Base-by-base conservation (phyloP, 2,888 invertebrate species). In the Xanthorhoe spadicearia region DNA sequence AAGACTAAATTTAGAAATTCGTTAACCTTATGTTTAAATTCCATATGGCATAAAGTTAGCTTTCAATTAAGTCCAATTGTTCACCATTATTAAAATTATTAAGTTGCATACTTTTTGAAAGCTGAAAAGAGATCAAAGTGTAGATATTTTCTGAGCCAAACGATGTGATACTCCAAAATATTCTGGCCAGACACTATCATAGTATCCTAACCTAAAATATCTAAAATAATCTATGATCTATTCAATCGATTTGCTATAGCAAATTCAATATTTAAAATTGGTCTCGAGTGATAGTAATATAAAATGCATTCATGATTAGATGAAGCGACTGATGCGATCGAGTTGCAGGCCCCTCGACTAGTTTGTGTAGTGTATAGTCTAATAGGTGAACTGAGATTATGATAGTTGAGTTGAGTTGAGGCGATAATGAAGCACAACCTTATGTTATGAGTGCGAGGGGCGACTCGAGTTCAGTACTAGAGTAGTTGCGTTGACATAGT, bases 21-120 rank as follows among this genome's bases (percentile, higher is more conserved):
- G 93, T 93, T 90, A 92, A 91, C 89, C 92, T 92, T 92, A 92
- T 91, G 92, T 92, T 82, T 89, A 89, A 92, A 92, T 92, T 92
- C 92, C 93, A 86, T 92, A 93, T 93, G 93, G 93, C 93, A 92
- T 93, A 92, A 90, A 91, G 89, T 93, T 91, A 91, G 92, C 93
- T 92, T 93, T 92, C 92, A 92, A 72, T 92, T 90, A 92, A 92
- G 90, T 92, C 88, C 87, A 85, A 87, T 82, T 88, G 89, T 89
- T 89, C 89, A 85, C 86, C 85, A 85, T 85, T 88, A 86, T 86
- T 88, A 85, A 84, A 85, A 87, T 88, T 86, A 90, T 92, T 91
- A 91, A 92, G 92, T 92, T 90, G 90, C 90, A 87, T 85, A 92
- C 90, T 92, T 92, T 86, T 85, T 91, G 92, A 92, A 93, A 92